Base-by-base conservation (phyloP, 2,797 vertebrate genomes). In the Bufotes viridis region DNA sequence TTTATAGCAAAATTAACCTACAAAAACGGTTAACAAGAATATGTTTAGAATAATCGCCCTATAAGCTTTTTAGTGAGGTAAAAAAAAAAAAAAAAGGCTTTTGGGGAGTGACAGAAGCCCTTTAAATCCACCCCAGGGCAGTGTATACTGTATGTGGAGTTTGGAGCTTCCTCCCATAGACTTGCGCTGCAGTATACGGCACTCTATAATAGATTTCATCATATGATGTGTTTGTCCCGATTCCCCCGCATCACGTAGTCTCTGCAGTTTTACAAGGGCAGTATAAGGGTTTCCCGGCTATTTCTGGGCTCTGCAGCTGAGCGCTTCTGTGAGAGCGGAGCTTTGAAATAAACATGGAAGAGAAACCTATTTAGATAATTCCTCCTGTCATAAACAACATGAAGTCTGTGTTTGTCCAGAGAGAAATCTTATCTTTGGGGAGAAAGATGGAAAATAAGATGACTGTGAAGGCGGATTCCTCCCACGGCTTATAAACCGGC, bases 361-460 rank as follows among this genome's bases (percentile, higher is more conserved):
- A 1, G 12, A 17, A 15, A 78, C 15, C 6, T 78, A 8, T 55
- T 55, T 78, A 24, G 49, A 55, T 78, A 53, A 78, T n/a, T 55
- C 20, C 13, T 78, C 11, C 10, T 20, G 78, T 22, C 29, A 60
- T 61, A 60, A 34, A 80, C 5, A 58, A 3, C 22, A 57, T 49
- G 65, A 3, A 70, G 51, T 29, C 4, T 82, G 51, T 3, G 67
- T 34, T 29, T 70, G 17, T 83, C 24, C 58, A 20, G 10, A 42
- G 67, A 70, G 81, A 82, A 79, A 18, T 58, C 78, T 80, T 55
- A 80, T 20, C 78, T 61, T 60, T 34, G 7, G n/a, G 74, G 26
- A 79, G 15, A 60, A 69, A 58, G n/a, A 58, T 79, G 24, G 53
- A 20, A 55, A 20, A 55, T 26, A 12, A 69, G 3, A 53, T 15